Percentiles rank a stretch among this genome's conserved stretches.
phyloP scores from a whole-genome alignment of 37 sponge, comb jelly and placozoan genomes.

The Halichondria panicea region DNA sequence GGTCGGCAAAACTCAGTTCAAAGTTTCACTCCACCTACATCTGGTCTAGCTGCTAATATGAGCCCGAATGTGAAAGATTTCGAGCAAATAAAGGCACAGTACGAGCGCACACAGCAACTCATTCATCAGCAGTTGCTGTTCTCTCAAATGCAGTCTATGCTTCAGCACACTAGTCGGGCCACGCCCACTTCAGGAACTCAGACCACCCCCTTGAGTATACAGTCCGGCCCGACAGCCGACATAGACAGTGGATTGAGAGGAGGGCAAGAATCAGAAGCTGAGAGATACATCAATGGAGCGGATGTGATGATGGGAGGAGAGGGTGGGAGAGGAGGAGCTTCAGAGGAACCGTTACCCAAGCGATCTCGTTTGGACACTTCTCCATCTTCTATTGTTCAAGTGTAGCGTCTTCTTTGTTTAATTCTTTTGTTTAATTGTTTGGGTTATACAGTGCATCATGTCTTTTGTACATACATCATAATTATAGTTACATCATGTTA shows the following conservation, averaged over 20 bases:
- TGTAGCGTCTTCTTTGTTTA: too few species aligned
- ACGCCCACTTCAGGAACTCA: neutral
- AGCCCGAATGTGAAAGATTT: slow-evolving; percentile 35
- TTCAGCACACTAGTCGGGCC: neutral
- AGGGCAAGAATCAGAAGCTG: neutral
- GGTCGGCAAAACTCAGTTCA: slow-evolving; percentile 17
- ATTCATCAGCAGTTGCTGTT: slow-evolving; percentile 44
- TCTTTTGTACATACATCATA: too few species aligned
- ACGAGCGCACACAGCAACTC: slow-evolving; percentile 50
- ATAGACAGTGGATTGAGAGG: slow-evolving; percentile 4
- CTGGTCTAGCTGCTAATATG: neutral
- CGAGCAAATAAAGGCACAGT: slow-evolving; percentile 67
- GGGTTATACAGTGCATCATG: too few species aligned
- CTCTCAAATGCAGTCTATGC: slow-evolving; percentile 21
- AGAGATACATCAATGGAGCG: slow-evolving; percentile 22
- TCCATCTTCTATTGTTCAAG: too few species aligned
- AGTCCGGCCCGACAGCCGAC: neutral
- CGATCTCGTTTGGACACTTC: slow-evolving; percentile 10
- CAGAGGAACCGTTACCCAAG: neutral
- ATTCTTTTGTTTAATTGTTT: too few species aligned
- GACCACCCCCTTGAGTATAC: neutral
- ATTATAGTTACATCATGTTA: too few species aligned
- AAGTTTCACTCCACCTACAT: slow-evolving; percentile 33
- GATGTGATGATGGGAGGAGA: slow-evolving; percentile 30
- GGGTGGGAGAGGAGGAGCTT: neutral